Percentiles rank a stretch among this genome's conserved stretches.
Evolutionary conservation across 2,797 vertebrate genomes (phyloP).

Genomic region (Sebastiscus tertius): DNA sequence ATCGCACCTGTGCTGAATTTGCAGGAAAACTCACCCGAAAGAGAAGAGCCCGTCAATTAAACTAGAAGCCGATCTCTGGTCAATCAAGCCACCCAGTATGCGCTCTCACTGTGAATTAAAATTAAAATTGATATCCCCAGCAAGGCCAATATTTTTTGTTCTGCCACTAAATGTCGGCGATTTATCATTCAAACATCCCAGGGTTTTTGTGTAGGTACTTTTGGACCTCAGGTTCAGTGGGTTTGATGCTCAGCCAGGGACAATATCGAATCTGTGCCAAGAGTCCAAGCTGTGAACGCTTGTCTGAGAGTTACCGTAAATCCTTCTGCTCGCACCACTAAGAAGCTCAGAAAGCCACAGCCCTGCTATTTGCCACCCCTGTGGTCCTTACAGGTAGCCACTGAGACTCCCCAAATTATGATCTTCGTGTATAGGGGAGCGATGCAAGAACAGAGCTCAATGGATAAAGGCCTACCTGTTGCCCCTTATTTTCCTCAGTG

Average conservation of each 20-base stretch:
- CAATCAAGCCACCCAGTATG: constrained; percentile 82
- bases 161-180: constrained; percentile 84
- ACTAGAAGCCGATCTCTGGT: constrained; percentile 70
- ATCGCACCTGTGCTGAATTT: constrained; percentile 79
- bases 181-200: constrained; percentile 87
- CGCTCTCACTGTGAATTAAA: constrained; percentile 79
- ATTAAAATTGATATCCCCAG: constrained; percentile 86
- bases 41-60: constrained; percentile 72
- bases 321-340: constrained; percentile 84
- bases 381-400: constrained; percentile 82
- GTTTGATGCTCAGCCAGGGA: constrained; percentile 87
- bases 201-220: constrained; percentile 86
- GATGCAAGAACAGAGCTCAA: constrained; percentile 76
- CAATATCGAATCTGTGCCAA: constrained; percentile 85
- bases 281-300: constrained; percentile 87
- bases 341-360: constrained; percentile 85
- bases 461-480: constrained; percentile 78
- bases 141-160: constrained; percentile 83
- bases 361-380: constrained; percentile 80
- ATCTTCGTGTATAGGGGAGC: constrained; percentile 74
- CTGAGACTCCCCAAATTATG: constrained; percentile 78
- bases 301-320: constrained; percentile 89
- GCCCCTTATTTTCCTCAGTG: constrained; percentile 70
- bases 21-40: constrained; percentile 68
- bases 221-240: constrained; percentile 83